Percentiles rank a stretch among this genome's conserved stretches.
phyloP scores from a whole-genome alignment of 2,113 vertebrate genomes.

The Mixornis gularis region DNA sequence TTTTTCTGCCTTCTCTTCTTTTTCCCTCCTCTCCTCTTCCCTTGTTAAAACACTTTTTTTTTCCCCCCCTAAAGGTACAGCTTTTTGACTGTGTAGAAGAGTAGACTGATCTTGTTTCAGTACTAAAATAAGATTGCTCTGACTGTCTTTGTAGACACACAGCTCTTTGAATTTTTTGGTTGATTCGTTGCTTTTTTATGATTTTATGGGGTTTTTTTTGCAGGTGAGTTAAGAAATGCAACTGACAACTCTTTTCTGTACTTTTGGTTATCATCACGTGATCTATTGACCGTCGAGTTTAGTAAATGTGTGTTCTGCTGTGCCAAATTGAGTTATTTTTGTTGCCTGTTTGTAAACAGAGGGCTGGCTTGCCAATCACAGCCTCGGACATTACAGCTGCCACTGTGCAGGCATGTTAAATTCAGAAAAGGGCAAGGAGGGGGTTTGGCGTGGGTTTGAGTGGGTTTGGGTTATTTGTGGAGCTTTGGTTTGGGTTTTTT shows the following conservation, averaged over 20 bases:
- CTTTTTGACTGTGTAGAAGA: not conserved
- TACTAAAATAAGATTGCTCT: not conserved
- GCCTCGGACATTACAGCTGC: not conserved
- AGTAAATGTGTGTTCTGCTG: not conserved
- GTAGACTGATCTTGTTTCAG: not conserved
- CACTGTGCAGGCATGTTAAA: not conserved
- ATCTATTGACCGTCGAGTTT: not conserved
- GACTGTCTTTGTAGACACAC: not conserved
- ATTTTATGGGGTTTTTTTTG: not conserved
- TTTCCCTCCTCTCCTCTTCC: not conserved
- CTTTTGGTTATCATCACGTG: not conserved
- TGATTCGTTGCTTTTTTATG: rapidly evolving
- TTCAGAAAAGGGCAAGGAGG: not conserved
- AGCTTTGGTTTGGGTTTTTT: not conserved
- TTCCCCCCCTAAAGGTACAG: not conserved
- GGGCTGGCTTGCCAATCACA: not conserved
- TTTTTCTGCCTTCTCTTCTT: not conserved
- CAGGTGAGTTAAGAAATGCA: not conserved
- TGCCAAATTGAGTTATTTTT: not conserved
- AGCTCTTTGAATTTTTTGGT: not conserved
- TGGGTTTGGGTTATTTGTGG: not conserved
- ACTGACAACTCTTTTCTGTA: not conserved
- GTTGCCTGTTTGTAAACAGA: not conserved
- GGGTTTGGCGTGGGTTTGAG: not conserved
- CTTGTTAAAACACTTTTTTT: not conserved